phyloP scores from a whole-genome alignment of 2,888 invertebrate genomes.

The Lochmaea crataegi region DNA sequence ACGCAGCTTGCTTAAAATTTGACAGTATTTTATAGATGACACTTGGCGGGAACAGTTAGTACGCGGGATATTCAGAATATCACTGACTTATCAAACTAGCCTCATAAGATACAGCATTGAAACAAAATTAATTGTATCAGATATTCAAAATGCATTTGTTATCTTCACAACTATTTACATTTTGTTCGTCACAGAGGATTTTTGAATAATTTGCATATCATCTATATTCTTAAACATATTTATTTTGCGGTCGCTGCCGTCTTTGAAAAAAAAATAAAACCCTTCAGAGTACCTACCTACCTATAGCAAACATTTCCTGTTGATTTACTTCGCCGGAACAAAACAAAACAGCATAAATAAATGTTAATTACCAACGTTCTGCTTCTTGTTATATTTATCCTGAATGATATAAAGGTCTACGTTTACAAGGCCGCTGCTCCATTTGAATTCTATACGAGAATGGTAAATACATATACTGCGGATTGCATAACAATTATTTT shows the following conservation, averaged over 20 bases:
- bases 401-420: background rate
- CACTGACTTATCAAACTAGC: no score
- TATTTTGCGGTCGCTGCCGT: background rate
- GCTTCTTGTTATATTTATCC: background rate
- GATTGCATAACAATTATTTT: background rate
- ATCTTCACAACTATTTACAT: no score
- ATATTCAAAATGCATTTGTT: no score
- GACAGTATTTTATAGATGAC: no score
- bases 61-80: no score
- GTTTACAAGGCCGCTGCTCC: conserved; percentile 5
- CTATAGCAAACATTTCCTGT: background rate
- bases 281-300: background rate
- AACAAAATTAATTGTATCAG: no score
- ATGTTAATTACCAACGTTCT: background rate
- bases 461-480: background rate
- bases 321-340: background rate
- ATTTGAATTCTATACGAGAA: background rate
- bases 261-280: background rate
- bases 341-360: background rate
- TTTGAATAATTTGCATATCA: background rate
- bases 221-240: background rate
- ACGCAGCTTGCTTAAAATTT: no score
- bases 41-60: no score
- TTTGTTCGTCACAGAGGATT: no score
- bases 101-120: no score